phyloP scores from a whole-genome alignment of 2,113 vertebrate genomes.

The Malurus elegans region DNA sequence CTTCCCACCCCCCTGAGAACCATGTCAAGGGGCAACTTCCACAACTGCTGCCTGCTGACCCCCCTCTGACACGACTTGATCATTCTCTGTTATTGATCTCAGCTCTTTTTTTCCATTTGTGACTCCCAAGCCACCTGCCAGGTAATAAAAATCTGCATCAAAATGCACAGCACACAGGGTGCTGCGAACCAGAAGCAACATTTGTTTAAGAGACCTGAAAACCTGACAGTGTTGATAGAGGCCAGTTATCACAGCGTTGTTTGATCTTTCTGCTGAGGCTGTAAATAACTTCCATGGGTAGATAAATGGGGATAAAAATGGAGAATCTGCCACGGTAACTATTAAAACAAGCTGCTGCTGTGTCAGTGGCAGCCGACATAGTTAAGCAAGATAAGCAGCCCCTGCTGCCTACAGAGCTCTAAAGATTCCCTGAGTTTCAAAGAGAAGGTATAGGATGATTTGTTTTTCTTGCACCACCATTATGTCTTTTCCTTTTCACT shows the following conservation, averaged over 20 bases:
- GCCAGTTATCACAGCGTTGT: background rate
- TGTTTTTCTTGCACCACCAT: background rate
- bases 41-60: background rate
- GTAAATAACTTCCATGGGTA: slow-evolving; percentile 33
- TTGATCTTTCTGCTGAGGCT: slow-evolving; percentile 39
- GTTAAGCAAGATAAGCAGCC: slow-evolving; percentile 2
- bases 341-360: background rate
- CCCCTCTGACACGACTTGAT: background rate
- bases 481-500: background rate
- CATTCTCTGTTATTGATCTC: background rate
- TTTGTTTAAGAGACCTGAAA: slow-evolving; percentile 31
- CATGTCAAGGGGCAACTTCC: background rate
- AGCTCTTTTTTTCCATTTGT: background rate
- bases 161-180: slow-evolving; percentile 12
- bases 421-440: background rate
- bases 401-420: background rate
- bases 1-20: background rate
- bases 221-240: background rate
- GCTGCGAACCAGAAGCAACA: background rate
- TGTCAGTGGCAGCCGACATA: background rate
- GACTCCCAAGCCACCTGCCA: background rate
- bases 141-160: slow-evolving; percentile 52
- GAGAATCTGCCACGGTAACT: background rate
- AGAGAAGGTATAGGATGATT: background rate
- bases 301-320: background rate